Base-by-base conservation (phyloP, 1,140 invertebrate genomes). In the Sminthurides bifidus region DNA sequence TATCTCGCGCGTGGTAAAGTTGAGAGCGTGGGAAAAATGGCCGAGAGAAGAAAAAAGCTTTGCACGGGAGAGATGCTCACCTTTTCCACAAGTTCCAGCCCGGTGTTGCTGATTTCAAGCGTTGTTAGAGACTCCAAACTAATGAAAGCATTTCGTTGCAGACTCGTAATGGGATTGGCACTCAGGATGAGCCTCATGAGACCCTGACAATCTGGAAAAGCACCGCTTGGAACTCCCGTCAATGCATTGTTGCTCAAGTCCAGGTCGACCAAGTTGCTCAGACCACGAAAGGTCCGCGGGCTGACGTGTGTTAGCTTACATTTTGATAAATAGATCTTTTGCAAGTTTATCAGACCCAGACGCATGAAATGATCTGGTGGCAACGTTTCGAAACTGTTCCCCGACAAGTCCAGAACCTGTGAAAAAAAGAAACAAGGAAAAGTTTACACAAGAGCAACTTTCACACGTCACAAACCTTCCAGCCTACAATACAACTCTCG, bases 261-360 rank as follows among this genome's bases (percentile, higher is more conserved):
- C 58, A 93, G 72, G 70, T 92, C 88, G 2, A 93, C 85, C 17
- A 93, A 73, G 69, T 92, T 92, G 8, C 83, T 82, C 23, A 93
- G 74, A 1, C 87, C 86, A 26, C 79, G 76, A 68, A 92, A 90
- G 2, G 88, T 82, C 59, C 77, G 75, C 54, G 81, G 79, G 64
- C 87, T 82, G 53, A 92, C 81, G 59, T 79, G 78, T 62, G 78
- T 79, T 52, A 93, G 76, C 56, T 79, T 76, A 67, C 86, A 90
- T 57, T 79, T 77, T 24, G 82, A 76, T 35, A 92, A 70, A 69
- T 83, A 90, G 46, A 93, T 81, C 65, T 85, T 82, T 66, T 93
- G 89, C 46, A 92, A 73, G 72, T 92, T 88, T n/a, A 85, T 77
- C 49, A 92, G 71, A 15, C 82, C 81, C 53, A 87, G 77, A 60